A percentile compares a stretch with the other conserved stretches of the same genome.
phyloP scores from a whole-genome alignment of 2,888 invertebrate species.

The Kuschelorhynchus macadamiae region DNA sequence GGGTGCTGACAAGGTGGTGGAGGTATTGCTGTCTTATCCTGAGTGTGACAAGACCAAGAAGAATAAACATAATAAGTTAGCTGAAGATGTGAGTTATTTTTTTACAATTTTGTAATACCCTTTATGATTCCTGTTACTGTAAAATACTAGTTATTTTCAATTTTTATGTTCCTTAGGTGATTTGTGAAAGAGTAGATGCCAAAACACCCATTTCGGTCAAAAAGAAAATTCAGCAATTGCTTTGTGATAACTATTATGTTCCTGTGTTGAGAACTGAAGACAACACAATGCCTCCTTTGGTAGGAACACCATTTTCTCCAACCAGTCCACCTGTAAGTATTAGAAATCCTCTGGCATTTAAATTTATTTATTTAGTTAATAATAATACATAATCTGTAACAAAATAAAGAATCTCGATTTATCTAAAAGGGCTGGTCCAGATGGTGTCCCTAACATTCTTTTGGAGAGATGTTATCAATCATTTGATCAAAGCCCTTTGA shows the following conservation, averaged over 20 bases:
- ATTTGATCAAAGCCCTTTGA: too few species aligned
- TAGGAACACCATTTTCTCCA: conserved; percentile 86
- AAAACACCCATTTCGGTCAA: conserved; percentile 65
- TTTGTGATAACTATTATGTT: conserved; percentile 87
- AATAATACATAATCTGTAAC: too few species aligned
- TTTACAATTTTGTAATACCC: background rate
- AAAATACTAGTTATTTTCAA: conserved; percentile 7
- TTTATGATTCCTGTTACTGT: too few species aligned
- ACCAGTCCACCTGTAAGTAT: conserved; percentile 76
- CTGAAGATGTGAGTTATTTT: conserved; percentile 80
- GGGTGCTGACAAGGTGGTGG: conserved; percentile 85
- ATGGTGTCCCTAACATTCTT: too few species aligned
- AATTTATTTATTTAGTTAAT: too few species aligned
- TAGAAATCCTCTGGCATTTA: background rate
- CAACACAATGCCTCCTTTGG: conserved; percentile 79
- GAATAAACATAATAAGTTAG: conserved; percentile 83
- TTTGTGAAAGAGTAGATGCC: conserved; percentile 78
- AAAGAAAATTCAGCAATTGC: conserved; percentile 73
- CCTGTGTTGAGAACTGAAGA: conserved; percentile 88
- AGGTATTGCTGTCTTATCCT: conserved; percentile 85
- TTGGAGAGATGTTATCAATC: too few species aligned
- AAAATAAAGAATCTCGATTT: too few species aligned
- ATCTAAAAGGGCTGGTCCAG: too few species aligned
- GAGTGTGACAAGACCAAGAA: conserved; percentile 80
- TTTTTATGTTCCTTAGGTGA: conserved; percentile 72